phyloP scores from a whole-genome alignment of 1,140 invertebrate species.

The Brachionus manjavacas region DNA sequence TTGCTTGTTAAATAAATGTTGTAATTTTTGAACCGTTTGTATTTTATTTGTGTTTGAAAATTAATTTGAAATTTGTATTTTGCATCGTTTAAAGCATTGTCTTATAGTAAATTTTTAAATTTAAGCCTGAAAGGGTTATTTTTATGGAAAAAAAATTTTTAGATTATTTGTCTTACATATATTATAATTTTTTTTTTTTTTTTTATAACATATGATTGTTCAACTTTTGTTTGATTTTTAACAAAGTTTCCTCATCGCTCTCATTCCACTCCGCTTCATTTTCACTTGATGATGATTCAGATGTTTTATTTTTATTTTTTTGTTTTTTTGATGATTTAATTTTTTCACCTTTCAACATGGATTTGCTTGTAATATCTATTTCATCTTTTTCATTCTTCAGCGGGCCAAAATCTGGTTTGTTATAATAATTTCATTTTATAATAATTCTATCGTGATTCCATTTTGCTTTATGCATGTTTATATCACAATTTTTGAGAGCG shows the following conservation, averaged over 20 bases:
- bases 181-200: background rate
- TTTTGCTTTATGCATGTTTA: constrained; percentile 22
- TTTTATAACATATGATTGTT: background rate
- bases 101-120: background rate
- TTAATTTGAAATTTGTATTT: background rate
- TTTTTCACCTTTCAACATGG: background rate
- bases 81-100: background rate
- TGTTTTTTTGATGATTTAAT: background rate
- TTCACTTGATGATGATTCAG: background rate
- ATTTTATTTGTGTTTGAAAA: background rate
- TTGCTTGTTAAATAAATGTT: background rate
- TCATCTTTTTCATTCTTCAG: background rate
- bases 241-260: background rate
- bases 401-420: background rate
- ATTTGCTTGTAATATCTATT: background rate
- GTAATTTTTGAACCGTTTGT: background rate
- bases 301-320: background rate
- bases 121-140: background rate
- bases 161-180: too few species aligned
- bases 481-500: constrained; percentile 11
- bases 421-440: constrained; percentile 26
- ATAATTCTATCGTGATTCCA: constrained; percentile 13
- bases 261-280: background rate
- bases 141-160: too few species aligned
- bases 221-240: background rate